Evolutionary conservation across 1,140 invertebrate genomes (phyloP), one percentile per base, ranked within the genome.

Genomic region (Bombus superbus): DNA sequence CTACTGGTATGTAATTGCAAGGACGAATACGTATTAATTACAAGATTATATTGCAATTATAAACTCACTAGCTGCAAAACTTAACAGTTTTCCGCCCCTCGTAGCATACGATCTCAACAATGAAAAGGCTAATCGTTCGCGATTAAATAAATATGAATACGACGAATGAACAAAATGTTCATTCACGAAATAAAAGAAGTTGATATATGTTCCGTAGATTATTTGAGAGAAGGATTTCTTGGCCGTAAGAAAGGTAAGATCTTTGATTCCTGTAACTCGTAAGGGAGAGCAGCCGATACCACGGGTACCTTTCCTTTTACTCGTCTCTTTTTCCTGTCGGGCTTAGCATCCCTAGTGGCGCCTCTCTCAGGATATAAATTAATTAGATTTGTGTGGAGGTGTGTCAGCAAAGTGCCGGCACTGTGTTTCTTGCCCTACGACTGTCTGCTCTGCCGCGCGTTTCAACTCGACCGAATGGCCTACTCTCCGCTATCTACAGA

Each of bases 331-430:
- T 75, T 82, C 69, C 68, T 84, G 53, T 84, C 81, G 57, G 81
- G 66, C 74, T 71, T 83, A 53, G 85, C 47, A 66, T 53, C 66
- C 71, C 86, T 87, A 83, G 93, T 94, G 94, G 94, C 95, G 95
- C 94, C 94, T 94, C 90, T 89, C 85, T 84, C 86, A 80, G 91
- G 90, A 92, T 93, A 95, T 94, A 95, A 95, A 95, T 95, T 95
- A 95, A 95, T 95, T 95, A 94, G 94, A 95, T 94, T 94, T 94
- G 93, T 95, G 94, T 92, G 93, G 87, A 94, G 94, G 94, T 95
- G 95, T 94, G 94, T 91, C 92, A 64, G 91, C 85, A 66, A 83
- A 76, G 84, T 92, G 91, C 92, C 92, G 91, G 91, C 92, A 90
- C 90, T 89, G 86, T 90, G 90, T 92, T 92, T 89, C 83, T 92